Percentiles rank a stretch among this genome's conserved stretches.
These are phyloP conservation scores for Ischnura elegans DNA, from an alignment of 2,888 invertebrate species.

Conservation along the genomic window DNA sequence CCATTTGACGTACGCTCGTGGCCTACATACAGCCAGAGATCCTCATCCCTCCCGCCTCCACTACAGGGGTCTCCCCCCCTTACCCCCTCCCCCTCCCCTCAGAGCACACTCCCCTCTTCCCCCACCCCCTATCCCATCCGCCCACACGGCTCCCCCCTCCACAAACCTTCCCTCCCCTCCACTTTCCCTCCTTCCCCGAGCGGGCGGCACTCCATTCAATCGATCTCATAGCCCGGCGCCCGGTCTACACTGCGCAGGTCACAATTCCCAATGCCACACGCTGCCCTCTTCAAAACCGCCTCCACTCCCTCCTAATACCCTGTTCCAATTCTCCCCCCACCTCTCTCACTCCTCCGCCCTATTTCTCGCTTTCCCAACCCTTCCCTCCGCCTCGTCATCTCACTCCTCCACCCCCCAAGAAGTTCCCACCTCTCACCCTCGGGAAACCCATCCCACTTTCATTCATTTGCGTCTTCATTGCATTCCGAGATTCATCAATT, in stretches of 20 bases:
- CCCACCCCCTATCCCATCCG: not conserved
- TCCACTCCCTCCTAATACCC: not conserved
- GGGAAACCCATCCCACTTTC: not conserved
- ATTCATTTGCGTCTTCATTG: conserved; percentile 23
- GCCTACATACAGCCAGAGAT: conserved; percentile 10
- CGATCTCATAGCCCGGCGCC: conserved; percentile 3
- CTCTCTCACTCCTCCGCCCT: conserved; percentile 4
- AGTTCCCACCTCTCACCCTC: not conserved
- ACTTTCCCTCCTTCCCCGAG: not conserved
- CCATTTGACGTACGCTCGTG: conserved; percentile 51
- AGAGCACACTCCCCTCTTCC: not conserved
- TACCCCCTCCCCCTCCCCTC: not conserved
- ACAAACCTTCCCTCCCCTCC: not conserved
- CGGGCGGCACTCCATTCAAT: conserved; percentile 31
- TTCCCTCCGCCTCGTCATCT: conserved; percentile 37
- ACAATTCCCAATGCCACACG: conserved; percentile 53
- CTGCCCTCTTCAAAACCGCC: not conserved
- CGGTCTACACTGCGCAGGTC: conserved; percentile 44
- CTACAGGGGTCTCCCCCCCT: not conserved
- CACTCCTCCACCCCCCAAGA: not conserved
- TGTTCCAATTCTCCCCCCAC: not conserved
- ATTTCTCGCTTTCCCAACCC: too few species aligned
- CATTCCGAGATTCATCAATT: not conserved
- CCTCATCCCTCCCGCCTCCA: not conserved
- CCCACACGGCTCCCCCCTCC: not conserved